Percentiles rank a stretch among this genome's conserved stretches.
Conservation (phyloP, 1,140 invertebrate genomes). For the Stenopsyche tienmushanensis region DNA sequence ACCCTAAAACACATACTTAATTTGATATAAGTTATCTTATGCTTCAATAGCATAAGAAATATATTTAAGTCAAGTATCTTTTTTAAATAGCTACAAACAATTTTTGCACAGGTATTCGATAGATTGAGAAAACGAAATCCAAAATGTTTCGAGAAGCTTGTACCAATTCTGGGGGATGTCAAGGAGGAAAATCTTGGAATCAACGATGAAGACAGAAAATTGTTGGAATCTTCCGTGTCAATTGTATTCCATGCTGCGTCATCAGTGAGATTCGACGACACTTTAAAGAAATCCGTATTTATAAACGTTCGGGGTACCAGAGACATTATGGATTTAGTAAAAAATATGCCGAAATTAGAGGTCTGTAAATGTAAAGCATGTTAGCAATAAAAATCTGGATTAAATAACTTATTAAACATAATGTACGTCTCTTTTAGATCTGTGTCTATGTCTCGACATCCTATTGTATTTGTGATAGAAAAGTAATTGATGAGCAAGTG, state of each 20-base stretch:
- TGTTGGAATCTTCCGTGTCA: constrained; percentile 45
- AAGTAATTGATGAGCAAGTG: constrained; percentile 59
- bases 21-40: background rate
- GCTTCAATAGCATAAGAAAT: no score
- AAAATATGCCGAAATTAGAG: constrained; percentile 58
- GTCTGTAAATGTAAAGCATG: constrained; percentile 15
- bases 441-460: constrained; percentile 67
- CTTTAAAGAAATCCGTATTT: constrained; percentile 59
- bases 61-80: no score
- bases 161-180: constrained; percentile 63
- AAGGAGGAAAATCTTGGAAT: constrained; percentile 40
- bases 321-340: constrained; percentile 55
- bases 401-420: no score
- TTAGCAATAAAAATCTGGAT: no score
- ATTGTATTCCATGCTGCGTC: constrained; percentile 28
- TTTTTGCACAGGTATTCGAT: constrained; percentile 45
- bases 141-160: constrained; percentile 51
- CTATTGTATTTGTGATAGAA: constrained; percentile 62
- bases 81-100: no score
- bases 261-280: constrained; percentile 68
- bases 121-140: constrained; percentile 47
- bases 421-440: constrained; percentile 17
- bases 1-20: no score
- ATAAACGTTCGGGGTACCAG: constrained; percentile 58
- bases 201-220: constrained; percentile 8